Evolutionary conservation across 2,888 invertebrate genomes (phyloP).

Genomic region (Tyria jacobaeae): DNA sequence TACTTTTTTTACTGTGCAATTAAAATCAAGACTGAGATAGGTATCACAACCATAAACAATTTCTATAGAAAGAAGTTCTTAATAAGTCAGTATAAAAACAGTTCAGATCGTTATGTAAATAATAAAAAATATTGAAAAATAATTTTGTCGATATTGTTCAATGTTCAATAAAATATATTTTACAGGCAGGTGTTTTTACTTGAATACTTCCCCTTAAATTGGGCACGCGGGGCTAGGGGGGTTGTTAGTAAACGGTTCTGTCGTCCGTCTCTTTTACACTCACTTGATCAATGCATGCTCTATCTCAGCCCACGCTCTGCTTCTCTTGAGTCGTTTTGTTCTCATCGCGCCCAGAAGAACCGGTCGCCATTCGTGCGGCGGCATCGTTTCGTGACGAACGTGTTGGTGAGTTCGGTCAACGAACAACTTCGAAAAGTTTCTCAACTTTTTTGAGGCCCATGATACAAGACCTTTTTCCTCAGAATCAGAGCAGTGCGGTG

Average conservation of each 20-base stretch:
- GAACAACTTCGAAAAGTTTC: slow-evolving; percentile 77
- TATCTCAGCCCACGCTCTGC: slow-evolving; percentile 67
- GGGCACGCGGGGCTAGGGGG: slow-evolving; percentile 61
- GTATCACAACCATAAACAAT: slow-evolving; percentile 21
- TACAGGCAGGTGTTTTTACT: slow-evolving; percentile 61
- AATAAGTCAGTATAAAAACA: slow-evolving; percentile 25
- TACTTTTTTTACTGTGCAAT: background rate
- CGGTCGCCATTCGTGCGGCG: slow-evolving; percentile 68
- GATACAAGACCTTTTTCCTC: slow-evolving; percentile 61
- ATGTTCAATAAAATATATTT: slow-evolving; percentile 53
- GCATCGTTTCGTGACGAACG: slow-evolving; percentile 67
- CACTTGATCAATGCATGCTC: slow-evolving; percentile 42
- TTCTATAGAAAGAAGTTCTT: slow-evolving; percentile 22
- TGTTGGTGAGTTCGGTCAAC: slow-evolving; percentile 57
- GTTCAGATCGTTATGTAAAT: slow-evolving; percentile 35
- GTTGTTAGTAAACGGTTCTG: slow-evolving; percentile 67
- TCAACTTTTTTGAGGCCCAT: slow-evolving; percentile 75
- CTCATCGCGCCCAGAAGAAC: slow-evolving; percentile 45
- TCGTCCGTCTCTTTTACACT: slow-evolving; percentile 54
- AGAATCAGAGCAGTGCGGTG: slow-evolving; percentile 73
- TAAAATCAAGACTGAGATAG: slow-evolving; percentile 7
- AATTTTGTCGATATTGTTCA: slow-evolving; percentile 42
- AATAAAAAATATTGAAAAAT: slow-evolving; percentile 31
- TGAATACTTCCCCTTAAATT: slow-evolving; percentile 66
- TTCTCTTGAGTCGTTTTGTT: slow-evolving; percentile 67